These are phyloP conservation scores for Parnassius smintheus DNA, from an alignment of 2,888 invertebrate species.

Conservation along the genomic window DNA sequence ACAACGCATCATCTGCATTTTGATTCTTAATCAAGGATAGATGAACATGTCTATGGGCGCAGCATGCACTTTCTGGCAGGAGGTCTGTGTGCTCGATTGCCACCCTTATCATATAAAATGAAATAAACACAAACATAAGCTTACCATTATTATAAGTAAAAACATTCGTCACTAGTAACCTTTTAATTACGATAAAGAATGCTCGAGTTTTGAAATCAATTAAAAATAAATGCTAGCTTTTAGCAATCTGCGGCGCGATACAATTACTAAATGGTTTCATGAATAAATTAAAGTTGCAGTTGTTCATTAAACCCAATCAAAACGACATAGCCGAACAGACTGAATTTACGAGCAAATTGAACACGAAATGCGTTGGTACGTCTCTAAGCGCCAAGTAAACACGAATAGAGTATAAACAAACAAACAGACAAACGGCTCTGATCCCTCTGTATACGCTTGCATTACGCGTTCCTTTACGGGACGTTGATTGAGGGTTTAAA, in stretches of 20 bases:
- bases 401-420: constrained; percentile 42
- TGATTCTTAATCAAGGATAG: too few species aligned
- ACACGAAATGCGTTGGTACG: constrained; percentile 29
- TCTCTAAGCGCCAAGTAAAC: constrained; percentile 50
- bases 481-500: constrained; percentile 29
- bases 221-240: constrained; percentile 22
- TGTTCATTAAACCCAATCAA: constrained; percentile 28
- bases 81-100: too few species aligned
- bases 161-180: constrained; percentile 1
- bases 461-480: constrained; percentile 27
- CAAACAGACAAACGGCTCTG: constrained; percentile 48
- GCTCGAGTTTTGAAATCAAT: constrained; percentile 18
- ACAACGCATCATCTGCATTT: too few species aligned
- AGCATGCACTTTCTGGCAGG: too few species aligned
- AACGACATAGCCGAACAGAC: constrained; percentile 23
- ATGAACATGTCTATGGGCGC: too few species aligned
- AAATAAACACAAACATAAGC: too few species aligned
- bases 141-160: too few species aligned
- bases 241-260: constrained; percentile 13
- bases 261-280: constrained; percentile 19
- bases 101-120: too few species aligned
- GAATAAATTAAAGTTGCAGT: constrained; percentile 26
- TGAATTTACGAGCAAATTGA: constrained; percentile 28
- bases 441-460: constrained; percentile 45
- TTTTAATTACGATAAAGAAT: constrained; percentile 17